Base-by-base conservation (phyloP, 2,888 invertebrate species). In the Netelia melanura region DNA sequence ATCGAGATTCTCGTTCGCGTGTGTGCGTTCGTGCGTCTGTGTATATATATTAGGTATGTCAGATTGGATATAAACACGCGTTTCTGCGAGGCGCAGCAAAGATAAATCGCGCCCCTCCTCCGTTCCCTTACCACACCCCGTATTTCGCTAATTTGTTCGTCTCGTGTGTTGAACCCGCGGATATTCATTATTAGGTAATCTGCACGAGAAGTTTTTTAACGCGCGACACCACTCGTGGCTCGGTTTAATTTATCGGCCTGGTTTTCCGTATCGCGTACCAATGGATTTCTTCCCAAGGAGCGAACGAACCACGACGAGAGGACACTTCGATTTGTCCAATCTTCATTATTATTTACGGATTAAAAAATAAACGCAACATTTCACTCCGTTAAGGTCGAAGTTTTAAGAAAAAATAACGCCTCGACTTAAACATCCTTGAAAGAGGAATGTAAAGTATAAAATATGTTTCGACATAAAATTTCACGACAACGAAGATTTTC, bases 151-250 rank as follows among this genome's bases (percentile, higher is more conserved):
- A 93, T 93, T 93, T 92, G 91, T 90, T 91, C 90, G 91, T 89
- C 90, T 90, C 90, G 90, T 89, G 90, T 80, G 62, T 1, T 6
- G 56, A 17, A 54, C 81, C 67, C 79, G 75, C 90, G 90, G 88
- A 91, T 92, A 91, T 92, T 90, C 92, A 90, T 92, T 92, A 92
- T 92, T 92, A 91, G 90, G 90, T 91, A 89, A 89, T 90, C 89
- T 80, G 83, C 90, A 88, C 89, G 89, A 82, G 61, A 90, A 91
- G 89, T 91, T 90, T 17, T 91, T 89, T 81, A 48, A 79, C 68
- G 43, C 54, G 81, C 74, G 83, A 76, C 81, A 88, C 88, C 88
- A 64, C 82, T 67, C 76, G 65, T 64, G 71, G n/a, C 54, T 6
- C 17, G 54, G 1, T n/a, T 54, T 54, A 14, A 54, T 54, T 54